phyloP scores from a whole-genome alignment of 2,113 vertebrate genomes.

The Butorides virescens region DNA sequence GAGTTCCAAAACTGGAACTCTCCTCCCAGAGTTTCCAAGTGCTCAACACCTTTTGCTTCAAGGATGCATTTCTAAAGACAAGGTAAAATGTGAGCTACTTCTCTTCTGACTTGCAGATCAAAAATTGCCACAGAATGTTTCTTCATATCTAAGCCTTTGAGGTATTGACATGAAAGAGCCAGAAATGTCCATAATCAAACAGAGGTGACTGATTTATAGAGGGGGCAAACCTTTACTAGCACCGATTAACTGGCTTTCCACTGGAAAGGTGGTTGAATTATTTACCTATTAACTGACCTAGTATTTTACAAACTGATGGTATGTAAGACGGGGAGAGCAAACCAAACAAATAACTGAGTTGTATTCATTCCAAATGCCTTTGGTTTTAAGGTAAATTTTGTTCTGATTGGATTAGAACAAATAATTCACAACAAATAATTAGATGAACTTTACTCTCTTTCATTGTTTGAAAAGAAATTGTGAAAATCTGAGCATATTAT shows the following conservation, averaged over 20 bases:
- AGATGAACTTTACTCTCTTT: background rate
- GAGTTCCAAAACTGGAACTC: constrained; percentile 96
- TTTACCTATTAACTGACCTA: constrained; percentile 74
- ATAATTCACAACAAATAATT: background rate
- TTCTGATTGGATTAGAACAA: constrained; percentile 37
- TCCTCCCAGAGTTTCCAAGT: constrained; percentile 95
- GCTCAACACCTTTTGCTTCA: constrained; percentile 93
- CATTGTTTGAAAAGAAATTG: background rate
- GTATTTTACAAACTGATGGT: constrained; percentile 69
- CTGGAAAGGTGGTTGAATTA: constrained; percentile 74
- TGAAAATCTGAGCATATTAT: background rate
- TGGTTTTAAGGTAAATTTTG: constrained; percentile 37
- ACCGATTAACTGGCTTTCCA: constrained; percentile 70
- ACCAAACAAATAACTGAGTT: constrained; percentile 62
- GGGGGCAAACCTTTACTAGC: constrained; percentile 69
- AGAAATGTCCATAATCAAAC: constrained; percentile 76
- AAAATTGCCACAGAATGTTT: constrained; percentile 53
- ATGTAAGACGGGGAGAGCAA: constrained; percentile 61
- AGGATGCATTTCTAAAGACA: constrained; percentile 91
- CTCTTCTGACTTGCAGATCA: constrained; percentile 43
- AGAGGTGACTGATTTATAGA: constrained; percentile 79
- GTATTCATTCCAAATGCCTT: constrained; percentile 62
- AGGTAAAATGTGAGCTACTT: constrained; percentile 78
- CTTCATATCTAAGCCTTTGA: constrained; percentile 60
- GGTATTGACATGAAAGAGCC: constrained; percentile 70